Conservation (phyloP, 1,140 invertebrate species). For the Pinna nobilis region DNA sequence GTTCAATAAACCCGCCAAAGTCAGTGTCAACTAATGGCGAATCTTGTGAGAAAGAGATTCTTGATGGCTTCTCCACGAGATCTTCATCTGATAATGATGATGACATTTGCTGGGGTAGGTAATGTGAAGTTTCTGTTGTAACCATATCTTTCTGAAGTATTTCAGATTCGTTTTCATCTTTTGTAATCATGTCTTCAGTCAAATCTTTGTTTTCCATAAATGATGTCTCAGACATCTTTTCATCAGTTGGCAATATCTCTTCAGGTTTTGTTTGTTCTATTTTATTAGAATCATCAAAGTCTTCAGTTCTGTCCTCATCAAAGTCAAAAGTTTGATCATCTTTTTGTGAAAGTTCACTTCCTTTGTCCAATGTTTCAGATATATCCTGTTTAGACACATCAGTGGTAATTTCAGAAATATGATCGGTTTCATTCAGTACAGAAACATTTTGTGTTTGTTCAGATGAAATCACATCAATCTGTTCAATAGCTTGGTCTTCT, state of each 20-base stretch:
- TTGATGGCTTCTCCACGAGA: constrained; percentile 38
- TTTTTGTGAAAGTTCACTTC: neutral
- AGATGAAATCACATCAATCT: too few species aligned
- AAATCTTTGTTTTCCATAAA: constrained; percentile 6
- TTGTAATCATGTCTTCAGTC: neutral
- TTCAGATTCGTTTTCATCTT: neutral
- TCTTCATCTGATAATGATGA: constrained; percentile 48
- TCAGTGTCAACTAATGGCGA: neutral
- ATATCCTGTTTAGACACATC: too few species aligned
- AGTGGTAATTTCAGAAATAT: too few species aligned
- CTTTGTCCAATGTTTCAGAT: neutral
- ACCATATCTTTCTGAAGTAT: too few species aligned
- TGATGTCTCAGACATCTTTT: constrained; percentile 11
- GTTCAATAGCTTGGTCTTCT: too few species aligned
- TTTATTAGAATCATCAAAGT: neutral
- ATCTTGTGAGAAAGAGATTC: constrained; percentile 41
- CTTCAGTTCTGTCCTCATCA: neutral
- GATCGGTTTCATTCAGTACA: too few species aligned
- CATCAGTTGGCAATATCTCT: neutral
- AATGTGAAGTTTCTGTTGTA: too few species aligned
- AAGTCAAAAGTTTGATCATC: neutral
- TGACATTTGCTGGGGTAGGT: too few species aligned
- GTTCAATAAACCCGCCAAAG: too few species aligned
- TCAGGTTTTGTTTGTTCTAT: constrained; percentile 4
- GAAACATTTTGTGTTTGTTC: neutral